Base-by-base conservation (phyloP, 2,888 invertebrate species). In the Netelia virgata region DNA sequence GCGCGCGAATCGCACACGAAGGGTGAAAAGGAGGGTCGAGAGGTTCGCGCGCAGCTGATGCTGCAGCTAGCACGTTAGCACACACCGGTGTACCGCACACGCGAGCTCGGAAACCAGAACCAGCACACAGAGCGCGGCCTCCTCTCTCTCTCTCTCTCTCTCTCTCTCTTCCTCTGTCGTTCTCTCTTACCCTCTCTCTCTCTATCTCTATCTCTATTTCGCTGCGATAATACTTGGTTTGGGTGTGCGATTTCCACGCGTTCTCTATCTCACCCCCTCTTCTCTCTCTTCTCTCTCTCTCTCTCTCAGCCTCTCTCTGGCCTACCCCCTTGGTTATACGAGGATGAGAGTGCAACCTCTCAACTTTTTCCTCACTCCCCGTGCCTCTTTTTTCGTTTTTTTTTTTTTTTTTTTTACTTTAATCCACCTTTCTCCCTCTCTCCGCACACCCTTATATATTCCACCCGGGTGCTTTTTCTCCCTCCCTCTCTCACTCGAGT, bases 41-140 rank as follows among this genome's bases (percentile, higher is more conserved):
- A 59, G 36, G 61, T 64, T 75, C 57, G 74, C 55, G 78, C 74
- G 79, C 79, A 70, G 75, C 74, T 75, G 74, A 77, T 70, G 82
- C 73, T 78, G 77, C 82, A 82, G 57, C 82, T 72, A 66, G 20
- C 59, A 28, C 69, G 78, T 70, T 79, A 74, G 69, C 47, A 74
- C 57, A 70, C 36, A 41, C 23, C 23, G 47, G 77, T 41, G 53
- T 64, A 50, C 70, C 74, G 50, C 83, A 70, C 50, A 79, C 50
- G 69, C 53, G 64, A 61, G 50, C 79, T 16, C 28, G 50, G 64
- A 83, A 83, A 70, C 55, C 36, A 14, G 55, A 57, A 23, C 64
- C 20, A 57, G 41, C 11, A 1, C 20, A 53, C 57, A 64, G 57
- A 50, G 43, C 50, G 18, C 23, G n/a, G 63, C 47, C 68, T 69